phyloP scores from a whole-genome alignment of 2,113 vertebrate species.

The Uropsilus gracilis region DNA sequence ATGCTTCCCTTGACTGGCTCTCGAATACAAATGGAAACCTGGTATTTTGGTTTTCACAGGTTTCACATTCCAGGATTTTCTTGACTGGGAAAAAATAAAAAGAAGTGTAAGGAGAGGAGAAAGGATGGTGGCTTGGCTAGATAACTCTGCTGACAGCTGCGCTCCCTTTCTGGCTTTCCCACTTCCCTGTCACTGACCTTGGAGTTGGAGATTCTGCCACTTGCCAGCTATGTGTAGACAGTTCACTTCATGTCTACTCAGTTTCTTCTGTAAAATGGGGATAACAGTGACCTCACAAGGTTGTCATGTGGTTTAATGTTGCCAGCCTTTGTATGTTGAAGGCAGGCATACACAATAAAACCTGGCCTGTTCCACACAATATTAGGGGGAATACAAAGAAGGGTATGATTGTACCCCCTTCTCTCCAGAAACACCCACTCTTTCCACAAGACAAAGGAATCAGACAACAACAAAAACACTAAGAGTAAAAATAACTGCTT shows the following conservation, averaged over 20 bases:
- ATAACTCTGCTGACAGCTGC: background rate
- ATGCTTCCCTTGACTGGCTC: background rate
- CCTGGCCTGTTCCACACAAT: background rate
- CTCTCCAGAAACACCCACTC: background rate
- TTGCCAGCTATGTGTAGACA: background rate
- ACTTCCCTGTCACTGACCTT: background rate
- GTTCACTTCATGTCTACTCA: background rate
- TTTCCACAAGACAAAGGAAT: background rate
- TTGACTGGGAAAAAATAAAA: background rate
- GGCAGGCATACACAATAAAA: no score
- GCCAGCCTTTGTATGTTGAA: background rate
- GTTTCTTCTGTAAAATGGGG: background rate
- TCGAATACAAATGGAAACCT: background rate
- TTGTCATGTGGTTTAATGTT: background rate
- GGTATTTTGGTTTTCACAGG: background rate
- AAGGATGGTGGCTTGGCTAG: background rate
- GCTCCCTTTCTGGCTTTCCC: background rate
- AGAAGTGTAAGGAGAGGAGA: no score
- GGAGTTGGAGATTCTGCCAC: background rate
- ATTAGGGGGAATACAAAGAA: background rate
- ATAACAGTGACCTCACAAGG: background rate
- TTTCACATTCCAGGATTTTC: background rate
- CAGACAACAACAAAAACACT: background rate
- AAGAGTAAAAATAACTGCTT: background rate
- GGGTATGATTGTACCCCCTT: background rate